phyloP scores from a whole-genome alignment of 23 tunicate genomes.

The Halocynthia roretzi region DNA sequence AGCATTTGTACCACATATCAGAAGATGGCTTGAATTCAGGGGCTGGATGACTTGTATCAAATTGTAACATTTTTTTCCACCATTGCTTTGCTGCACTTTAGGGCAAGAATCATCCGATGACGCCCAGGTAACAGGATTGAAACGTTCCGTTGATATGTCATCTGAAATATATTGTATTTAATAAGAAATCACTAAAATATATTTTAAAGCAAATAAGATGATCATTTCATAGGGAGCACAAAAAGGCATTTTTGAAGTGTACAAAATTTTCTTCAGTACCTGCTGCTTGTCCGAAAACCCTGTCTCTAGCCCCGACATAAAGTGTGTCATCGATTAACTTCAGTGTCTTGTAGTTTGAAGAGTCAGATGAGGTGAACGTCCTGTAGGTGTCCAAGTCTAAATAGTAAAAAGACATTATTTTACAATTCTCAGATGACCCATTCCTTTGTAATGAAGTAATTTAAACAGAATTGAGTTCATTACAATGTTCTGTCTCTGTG shows the following conservation, averaged over 20 bases:
- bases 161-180: not conserved
- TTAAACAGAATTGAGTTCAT: too few species aligned
- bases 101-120: not conserved
- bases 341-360: slow-evolving; percentile 8
- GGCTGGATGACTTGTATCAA: slow-evolving; percentile 12
- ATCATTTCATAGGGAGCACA: not conserved
- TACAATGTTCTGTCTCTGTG: too few species aligned
- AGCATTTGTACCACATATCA: slow-evolving; percentile 20
- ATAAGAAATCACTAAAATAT: too few species aligned
- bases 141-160: slow-evolving; percentile 4
- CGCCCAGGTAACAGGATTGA: slow-evolving; percentile 3
- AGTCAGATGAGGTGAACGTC: slow-evolving; percentile 6
- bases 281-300: slow-evolving; percentile 9
- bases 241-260: not conserved
- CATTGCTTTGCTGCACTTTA: not conserved
- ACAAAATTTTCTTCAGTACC: not conserved
- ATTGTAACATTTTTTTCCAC: slow-evolving; percentile 15
- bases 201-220: too few species aligned
- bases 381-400: slow-evolving; percentile 14
- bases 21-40: slow-evolving; percentile 11
- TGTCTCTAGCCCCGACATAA: slow-evolving; percentile 10
- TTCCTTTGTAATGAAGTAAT: too few species aligned
- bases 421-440: too few species aligned
- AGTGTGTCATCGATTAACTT: slow-evolving; percentile 4
- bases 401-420: too few species aligned